phyloP scores from a whole-genome alignment of 2,797 vertebrate genomes.

The Chromis chromis region DNA sequence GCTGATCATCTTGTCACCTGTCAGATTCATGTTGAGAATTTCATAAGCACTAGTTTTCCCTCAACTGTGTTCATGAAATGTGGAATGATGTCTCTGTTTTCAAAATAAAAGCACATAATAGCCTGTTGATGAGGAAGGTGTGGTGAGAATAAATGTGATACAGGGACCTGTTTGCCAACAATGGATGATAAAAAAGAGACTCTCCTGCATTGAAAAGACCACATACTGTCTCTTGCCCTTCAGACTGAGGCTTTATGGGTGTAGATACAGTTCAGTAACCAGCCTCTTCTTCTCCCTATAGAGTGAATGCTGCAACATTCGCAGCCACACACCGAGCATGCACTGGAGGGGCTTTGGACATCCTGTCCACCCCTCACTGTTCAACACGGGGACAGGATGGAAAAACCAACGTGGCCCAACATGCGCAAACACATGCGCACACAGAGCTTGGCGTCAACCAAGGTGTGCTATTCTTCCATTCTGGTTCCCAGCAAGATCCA shows the following conservation, averaged over 20 bases:
- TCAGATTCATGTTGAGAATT: background rate
- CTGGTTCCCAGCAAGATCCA: conserved; percentile 71
- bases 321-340: conserved; percentile 35
- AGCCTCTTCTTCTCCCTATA: background rate
- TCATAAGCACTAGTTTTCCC: background rate
- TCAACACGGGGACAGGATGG: conserved; percentile 70
- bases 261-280: conserved; percentile 18
- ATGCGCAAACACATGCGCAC: conserved; percentile 43
- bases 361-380: conserved; percentile 70
- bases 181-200: background rate
- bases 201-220: conserved; percentile 5
- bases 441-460: conserved; percentile 61
- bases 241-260: conserved; percentile 2
- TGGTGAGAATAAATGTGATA: background rate
- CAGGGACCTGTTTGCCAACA: background rate
- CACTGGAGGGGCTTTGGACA: conserved; percentile 60
- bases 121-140: background rate
- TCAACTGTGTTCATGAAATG: background rate
- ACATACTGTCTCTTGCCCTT: background rate
- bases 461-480: conserved; percentile 62
- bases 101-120: no score
- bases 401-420: conserved; percentile 47
- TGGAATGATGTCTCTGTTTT: no score
- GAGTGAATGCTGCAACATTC: conserved; percentile 13
- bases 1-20: background rate